Conservation (phyloP, 2,797 vertebrate species). For the Pseudochaenichthys georgianus region DNA sequence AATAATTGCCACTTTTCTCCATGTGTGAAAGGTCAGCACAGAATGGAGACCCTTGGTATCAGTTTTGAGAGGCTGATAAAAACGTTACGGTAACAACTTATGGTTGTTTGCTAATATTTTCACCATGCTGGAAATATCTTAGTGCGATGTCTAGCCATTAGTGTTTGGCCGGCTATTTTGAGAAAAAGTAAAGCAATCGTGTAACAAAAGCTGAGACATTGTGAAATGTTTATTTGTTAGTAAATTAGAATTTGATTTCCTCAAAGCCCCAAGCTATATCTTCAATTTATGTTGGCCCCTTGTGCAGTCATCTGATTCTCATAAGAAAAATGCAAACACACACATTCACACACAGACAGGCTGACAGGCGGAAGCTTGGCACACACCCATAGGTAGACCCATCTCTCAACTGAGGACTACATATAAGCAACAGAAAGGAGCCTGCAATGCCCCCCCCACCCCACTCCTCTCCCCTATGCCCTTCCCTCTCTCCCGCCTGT, state of each 20-base stretch:
- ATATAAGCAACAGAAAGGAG: slow-evolving; percentile 42
- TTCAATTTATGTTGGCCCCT: slow-evolving; percentile 5
- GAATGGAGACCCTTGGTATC: background rate
- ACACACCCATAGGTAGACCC: slow-evolving; percentile 29
- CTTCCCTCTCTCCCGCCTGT: slow-evolving; percentile 43
- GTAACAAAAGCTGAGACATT: background rate
- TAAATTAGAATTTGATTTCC: background rate
- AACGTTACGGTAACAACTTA: slow-evolving; percentile 15
- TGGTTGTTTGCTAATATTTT: slow-evolving; percentile 11
- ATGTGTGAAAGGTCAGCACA: background rate
- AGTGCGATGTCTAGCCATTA: slow-evolving; percentile 23
- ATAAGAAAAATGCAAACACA: slow-evolving; percentile 24
- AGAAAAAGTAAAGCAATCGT: background rate
- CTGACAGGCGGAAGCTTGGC: slow-evolving; percentile 32
- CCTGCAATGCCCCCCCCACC: slow-evolving; percentile 27
- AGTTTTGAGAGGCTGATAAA: slow-evolving; percentile 11
- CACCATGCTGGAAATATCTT: slow-evolving; percentile 26
- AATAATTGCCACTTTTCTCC: background rate
- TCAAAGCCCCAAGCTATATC: background rate
- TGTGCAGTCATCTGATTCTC: slow-evolving; percentile 14
- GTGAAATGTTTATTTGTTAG: background rate
- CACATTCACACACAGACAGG: slow-evolving; percentile 11
- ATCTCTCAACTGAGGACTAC: slow-evolving; percentile 30
- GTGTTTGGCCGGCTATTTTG: background rate
- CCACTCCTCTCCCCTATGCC: slow-evolving; percentile 5